phyloP scores from a whole-genome alignment of 2,113 vertebrate species.

The Hippocampus barbouri region DNA sequence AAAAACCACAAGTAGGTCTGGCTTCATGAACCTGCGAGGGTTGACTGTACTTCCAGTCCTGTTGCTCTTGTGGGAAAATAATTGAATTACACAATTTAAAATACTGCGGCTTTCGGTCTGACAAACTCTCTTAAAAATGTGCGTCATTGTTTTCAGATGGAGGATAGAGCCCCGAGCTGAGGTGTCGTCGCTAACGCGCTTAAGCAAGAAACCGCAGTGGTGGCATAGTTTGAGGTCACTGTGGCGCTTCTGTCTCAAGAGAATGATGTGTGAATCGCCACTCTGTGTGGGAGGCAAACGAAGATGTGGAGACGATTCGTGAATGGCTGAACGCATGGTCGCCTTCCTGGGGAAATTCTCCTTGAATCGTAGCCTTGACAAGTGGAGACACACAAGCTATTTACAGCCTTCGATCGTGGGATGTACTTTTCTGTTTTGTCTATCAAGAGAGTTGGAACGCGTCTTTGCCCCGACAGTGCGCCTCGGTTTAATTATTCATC shows the following conservation, averaged over 20 bases:
- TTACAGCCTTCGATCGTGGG: constrained; percentile 18
- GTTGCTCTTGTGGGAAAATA: background rate
- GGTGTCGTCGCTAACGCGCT: background rate
- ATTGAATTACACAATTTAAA: background rate
- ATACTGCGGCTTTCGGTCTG: background rate
- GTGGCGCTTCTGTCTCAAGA: constrained; percentile 20
- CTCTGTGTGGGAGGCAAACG: constrained; percentile 11
- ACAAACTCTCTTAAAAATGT: background rate
- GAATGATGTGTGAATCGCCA: constrained; percentile 16
- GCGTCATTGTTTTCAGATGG: background rate
- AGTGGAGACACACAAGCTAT: constrained; percentile 22
- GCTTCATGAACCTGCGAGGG: background rate
- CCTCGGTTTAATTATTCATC: constrained; percentile 17
- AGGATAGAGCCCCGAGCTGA: background rate
- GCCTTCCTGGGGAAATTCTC: constrained; percentile 10
- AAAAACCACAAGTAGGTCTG: background rate
- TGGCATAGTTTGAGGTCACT: constrained; percentile 25
- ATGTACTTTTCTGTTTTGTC: constrained; percentile 19
- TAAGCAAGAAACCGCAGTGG: background rate
- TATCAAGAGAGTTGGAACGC: constrained; percentile 25
- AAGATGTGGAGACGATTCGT: constrained; percentile 13
- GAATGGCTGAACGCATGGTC: constrained; percentile 2
- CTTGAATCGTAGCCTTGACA: constrained; percentile 26
- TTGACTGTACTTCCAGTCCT: background rate
- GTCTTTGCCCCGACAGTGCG: constrained; percentile 9